Evolutionary conservation across 64 coral and sea anemone genomes (phyloP).

Genomic region (Trachythela sp.): DNA sequence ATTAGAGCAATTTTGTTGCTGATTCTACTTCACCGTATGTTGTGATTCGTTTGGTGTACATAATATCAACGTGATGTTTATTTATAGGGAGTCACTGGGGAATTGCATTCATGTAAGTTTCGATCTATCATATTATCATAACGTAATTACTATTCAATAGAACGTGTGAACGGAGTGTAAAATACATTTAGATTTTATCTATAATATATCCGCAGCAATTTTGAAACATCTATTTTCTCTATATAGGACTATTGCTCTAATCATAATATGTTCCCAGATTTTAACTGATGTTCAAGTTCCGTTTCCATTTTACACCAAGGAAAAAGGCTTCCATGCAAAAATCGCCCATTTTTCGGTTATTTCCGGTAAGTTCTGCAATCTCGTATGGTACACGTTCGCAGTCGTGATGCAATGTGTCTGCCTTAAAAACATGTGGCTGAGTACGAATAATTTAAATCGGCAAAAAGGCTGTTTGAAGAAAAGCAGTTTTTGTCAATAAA

Average conservation of each 20-base stretch:
- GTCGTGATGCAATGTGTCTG: neutral
- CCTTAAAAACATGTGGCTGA: no score
- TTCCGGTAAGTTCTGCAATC: conserved; percentile 41
- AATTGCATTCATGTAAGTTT: neutral
- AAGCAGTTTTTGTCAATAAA: no score
- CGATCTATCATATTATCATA: no score
- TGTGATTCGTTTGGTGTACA: neutral
- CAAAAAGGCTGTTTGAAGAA: no score
- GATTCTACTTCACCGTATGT: no score
- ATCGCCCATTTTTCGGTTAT: conserved; percentile 50
- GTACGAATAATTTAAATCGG: no score
- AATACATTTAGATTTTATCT: no score
- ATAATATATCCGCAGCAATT: no score
- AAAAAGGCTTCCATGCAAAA: neutral
- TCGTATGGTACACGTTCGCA: neutral
- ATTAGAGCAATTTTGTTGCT: no score
- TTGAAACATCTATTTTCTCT: no score
- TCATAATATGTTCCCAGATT: conserved; percentile 30
- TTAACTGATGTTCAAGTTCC: conserved; percentile 49
- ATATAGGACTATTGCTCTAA: conserved; percentile 45
- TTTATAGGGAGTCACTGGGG: neutral
- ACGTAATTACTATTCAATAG: no score
- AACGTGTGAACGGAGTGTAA: no score
- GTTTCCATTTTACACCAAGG: conserved; percentile 1
- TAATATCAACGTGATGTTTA: neutral